Base-by-base conservation (phyloP, 2,888 invertebrate species). In the Erebia ligea region DNA sequence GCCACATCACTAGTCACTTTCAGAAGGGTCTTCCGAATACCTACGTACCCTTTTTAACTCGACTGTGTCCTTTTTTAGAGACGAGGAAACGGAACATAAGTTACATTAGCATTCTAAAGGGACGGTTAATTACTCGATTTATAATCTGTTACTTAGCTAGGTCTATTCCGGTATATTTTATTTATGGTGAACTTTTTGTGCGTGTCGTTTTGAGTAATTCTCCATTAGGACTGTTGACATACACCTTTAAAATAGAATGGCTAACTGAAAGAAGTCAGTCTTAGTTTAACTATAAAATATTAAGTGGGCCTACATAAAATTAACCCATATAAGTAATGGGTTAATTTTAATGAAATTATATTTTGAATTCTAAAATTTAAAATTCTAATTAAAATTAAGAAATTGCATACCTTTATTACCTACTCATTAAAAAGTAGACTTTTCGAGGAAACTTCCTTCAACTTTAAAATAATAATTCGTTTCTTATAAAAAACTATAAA, bases 91-190 rank as follows among this genome's bases (percentile, higher is more conserved):
- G 80, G 77, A 75, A 80, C 86, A 86, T 87, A 86, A 84, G 83
- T 87, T 81, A 83, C 82, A 81, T 84, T 86, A 82, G 79, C 81
- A 77, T 77, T 78, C 80, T 82, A 78, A 82, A 83, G 80, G 81
- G 80, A 82, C 69, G 78, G 81, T 86, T 88, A 88, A 88, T 88
- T 84, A 76, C 81, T 79, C 83, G 82, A 87, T 88, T 88, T 84
- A 84, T 87, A 86, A 82, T 82, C 79, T 78, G 79, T 82, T 81
- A 78, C 80, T 83, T 79, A 72, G 52, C 54, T 67, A 48, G 15
- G 19, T 62, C 61, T 62, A 62, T 70, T 69, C 65, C 73, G 59
- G 68, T 71, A 63, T 73, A 70, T 74, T 45, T 45, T 75, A 69
- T 54, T 54, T 54, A 74, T 74, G 72, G 69, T 58, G 73, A 68